Percentiles rank a stretch among this genome's conserved stretches.
Evolutionary conservation across 1,140 invertebrate species (phyloP).

Genomic region (Idris sp.): DNA sequence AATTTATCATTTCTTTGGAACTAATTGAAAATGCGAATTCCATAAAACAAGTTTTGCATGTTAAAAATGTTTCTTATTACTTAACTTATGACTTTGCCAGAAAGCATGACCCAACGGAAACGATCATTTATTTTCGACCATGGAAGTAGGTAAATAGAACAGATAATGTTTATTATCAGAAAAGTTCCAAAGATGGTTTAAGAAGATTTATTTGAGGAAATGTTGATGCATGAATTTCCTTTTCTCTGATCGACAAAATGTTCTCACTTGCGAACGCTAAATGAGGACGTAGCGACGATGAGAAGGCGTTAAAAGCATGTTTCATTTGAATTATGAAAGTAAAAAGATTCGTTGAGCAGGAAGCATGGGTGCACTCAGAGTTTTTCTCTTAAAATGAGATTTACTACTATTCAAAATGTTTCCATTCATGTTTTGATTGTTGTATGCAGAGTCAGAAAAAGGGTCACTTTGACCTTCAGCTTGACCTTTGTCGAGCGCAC

Average conservation of each 20-base stretch:
- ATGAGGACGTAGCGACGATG: conserved; percentile 47
- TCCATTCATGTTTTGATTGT: too few species aligned
- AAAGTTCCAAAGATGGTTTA: conserved; percentile 21
- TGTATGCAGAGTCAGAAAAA: too few species aligned
- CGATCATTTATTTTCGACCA: background rate
- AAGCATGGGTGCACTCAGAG: conserved; percentile 5
- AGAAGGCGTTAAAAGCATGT: conserved; percentile 59
- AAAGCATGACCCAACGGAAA: background rate
- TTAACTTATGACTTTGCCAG: conserved; percentile 5
- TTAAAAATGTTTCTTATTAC: too few species aligned
- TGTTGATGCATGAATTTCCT: conserved; percentile 32
- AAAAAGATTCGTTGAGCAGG: conserved; percentile 51
- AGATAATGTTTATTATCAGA: conserved; percentile 23
- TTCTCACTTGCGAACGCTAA: conserved; percentile 48
- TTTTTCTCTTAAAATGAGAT: conserved; percentile 23
- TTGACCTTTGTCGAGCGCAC: conserved; percentile 24
- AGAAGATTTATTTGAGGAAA: conserved; percentile 38
- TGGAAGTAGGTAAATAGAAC: conserved; percentile 53
- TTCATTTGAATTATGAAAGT: conserved; percentile 64
- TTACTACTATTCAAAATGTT: too few species aligned
- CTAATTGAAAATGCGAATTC: too few species aligned
- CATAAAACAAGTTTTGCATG: too few species aligned
- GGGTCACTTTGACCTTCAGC: conserved; percentile 47
- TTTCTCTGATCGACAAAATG: conserved; percentile 39
- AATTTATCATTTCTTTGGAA: too few species aligned